Evolutionary conservation across 2,888 invertebrate species (phyloP).

Genomic region (Myopa testacea): DNA sequence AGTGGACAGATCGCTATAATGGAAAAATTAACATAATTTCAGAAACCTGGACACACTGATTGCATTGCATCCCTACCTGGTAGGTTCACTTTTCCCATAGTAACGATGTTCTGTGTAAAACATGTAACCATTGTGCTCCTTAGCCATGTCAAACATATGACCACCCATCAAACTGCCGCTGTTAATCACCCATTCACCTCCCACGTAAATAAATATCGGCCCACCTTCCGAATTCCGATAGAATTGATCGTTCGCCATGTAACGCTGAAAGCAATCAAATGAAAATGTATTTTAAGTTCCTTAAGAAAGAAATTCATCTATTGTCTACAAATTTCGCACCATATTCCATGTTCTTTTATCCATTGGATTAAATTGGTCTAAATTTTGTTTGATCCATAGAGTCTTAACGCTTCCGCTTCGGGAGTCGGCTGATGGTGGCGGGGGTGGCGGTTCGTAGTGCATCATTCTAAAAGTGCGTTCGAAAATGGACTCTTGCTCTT

Average conservation of each 20-base stretch:
- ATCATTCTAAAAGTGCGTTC: slow-evolving; percentile 56
- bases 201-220: slow-evolving; percentile 76
- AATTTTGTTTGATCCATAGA: slow-evolving; percentile 69
- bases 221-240: slow-evolving; percentile 68
- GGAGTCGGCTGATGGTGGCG: slow-evolving; percentile 43
- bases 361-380: slow-evolving; percentile 73
- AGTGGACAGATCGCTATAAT: slow-evolving; percentile 70
- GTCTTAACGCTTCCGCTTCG: slow-evolving; percentile 51
- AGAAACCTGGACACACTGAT: neutral
- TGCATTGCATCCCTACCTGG: slow-evolving; percentile 69
- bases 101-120: slow-evolving; percentile 85
- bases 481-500: slow-evolving; percentile 52
- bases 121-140: slow-evolving; percentile 73
- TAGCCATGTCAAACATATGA: slow-evolving; percentile 73
- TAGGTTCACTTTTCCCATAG: slow-evolving; percentile 81
- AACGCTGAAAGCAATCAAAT: slow-evolving; percentile 62
- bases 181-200: slow-evolving; percentile 77
- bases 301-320: neutral
- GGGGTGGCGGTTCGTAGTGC: slow-evolving; percentile 69
- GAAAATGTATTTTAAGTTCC: neutral
- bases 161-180: slow-evolving; percentile 72
- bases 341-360: slow-evolving; percentile 72
- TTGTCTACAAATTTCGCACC: slow-evolving; percentile 45
- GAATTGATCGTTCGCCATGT: slow-evolving; percentile 69
- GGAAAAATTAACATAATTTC: neutral